These are phyloP conservation scores for Amphimedon queenslandica DNA, from an alignment of 37 sponge, comb jelly and placozoan genomes.

Conservation along the genomic window DNA sequence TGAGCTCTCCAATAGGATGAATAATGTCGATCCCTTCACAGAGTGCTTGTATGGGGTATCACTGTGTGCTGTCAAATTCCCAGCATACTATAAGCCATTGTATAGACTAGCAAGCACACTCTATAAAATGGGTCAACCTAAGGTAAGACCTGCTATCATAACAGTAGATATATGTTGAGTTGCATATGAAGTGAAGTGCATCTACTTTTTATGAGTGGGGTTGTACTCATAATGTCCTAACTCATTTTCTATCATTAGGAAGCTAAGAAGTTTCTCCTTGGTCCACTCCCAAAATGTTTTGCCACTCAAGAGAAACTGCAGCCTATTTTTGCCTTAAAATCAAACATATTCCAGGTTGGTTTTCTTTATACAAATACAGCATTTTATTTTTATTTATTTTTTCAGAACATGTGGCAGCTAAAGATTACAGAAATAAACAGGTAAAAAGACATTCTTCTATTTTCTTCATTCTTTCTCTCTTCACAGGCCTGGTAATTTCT, in stretches of 20 bases:
- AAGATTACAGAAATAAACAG: slow-evolving; percentile 51
- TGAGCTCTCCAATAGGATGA: too few relatives aligned
- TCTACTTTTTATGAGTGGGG: too few relatives aligned
- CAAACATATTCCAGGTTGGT: slow-evolving; percentile 53
- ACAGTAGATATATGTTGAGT: too few relatives aligned
- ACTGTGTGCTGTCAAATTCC: slow-evolving; percentile 49
- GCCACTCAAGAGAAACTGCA: slow-evolving; percentile 43
- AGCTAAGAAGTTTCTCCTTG: slow-evolving; percentile 43
- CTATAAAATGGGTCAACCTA: slow-evolving; percentile 11
- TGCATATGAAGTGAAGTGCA: too few relatives aligned
- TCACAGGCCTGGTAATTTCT: slow-evolving; percentile 52
- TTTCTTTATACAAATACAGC: not conserved
- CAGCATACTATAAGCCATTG: slow-evolving; percentile 56
- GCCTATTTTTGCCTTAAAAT: slow-evolving; percentile 53
- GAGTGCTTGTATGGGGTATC: slow-evolving; percentile 49
- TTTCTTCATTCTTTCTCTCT: not conserved
- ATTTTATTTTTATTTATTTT: not conserved
- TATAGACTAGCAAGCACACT: slow-evolving; percentile 34
- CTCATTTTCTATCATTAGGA: slow-evolving; percentile 8
- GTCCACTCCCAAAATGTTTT: slow-evolving; percentile 46
- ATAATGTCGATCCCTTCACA: not conserved
- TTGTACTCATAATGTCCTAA: too few relatives aligned
- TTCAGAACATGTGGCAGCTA: slow-evolving; percentile 70
- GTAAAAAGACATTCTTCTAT: slow-evolving; percentile 6
- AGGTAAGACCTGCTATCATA: slow-evolving; percentile 16